phyloP scores from a whole-genome alignment of 2,888 invertebrate species.

The Xestia ashworthii region DNA sequence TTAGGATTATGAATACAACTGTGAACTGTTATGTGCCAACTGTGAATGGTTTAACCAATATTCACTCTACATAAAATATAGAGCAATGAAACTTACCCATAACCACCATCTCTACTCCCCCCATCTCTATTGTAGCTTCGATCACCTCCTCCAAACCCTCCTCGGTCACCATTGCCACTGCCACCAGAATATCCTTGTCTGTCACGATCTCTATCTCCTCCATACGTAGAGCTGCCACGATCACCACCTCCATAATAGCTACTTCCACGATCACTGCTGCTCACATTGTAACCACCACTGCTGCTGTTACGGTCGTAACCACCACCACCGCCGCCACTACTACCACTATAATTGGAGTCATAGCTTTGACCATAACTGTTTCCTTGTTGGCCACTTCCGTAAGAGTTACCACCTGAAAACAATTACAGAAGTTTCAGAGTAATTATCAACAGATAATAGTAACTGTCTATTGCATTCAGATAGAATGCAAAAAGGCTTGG shows the following conservation, averaged over 20 bases:
- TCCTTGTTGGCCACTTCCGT: constrained; percentile 77
- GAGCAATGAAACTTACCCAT: constrained; percentile 89
- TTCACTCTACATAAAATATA: constrained; percentile 36
- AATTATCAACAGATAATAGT: not conserved
- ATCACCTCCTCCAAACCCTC: constrained; percentile 87
- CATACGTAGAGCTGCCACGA: constrained; percentile 80
- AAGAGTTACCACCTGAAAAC: constrained; percentile 77
- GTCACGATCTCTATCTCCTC: constrained; percentile 83
- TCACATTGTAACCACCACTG: constrained; percentile 67
- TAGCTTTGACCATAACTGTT: constrained; percentile 83
- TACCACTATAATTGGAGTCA: constrained; percentile 78
- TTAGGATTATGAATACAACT: not conserved
- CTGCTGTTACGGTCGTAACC: constrained; percentile 66
- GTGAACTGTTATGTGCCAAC: not conserved
- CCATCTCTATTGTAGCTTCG: constrained; percentile 90
- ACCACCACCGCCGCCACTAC: constrained; percentile 70
- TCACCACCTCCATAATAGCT: constrained; percentile 80
- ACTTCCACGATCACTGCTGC: constrained; percentile 78
- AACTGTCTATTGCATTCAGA: not conserved
- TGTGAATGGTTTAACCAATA: constrained; percentile 19
- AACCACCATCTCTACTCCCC: constrained; percentile 90
- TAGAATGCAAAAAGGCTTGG: not conserved
- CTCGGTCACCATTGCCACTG: constrained; percentile 77
- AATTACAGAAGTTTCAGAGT: not conserved
- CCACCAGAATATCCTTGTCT: constrained; percentile 83